Conservation (phyloP, 2,113 vertebrate species). For the Cyphomyrus discorhynchus region DNA sequence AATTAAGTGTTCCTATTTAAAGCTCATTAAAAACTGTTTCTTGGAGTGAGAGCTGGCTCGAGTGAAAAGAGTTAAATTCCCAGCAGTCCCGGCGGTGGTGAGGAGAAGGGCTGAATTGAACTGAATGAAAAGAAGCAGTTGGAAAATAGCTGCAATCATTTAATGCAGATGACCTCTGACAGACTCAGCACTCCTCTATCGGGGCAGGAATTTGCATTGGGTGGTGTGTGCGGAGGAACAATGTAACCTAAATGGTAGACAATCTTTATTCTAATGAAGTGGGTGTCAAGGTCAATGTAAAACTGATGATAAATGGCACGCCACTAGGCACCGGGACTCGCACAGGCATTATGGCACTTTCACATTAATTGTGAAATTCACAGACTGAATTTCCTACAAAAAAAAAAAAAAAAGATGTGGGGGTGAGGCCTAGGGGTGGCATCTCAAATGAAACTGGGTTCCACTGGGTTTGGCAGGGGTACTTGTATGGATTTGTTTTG, state of each 20-base stretch:
- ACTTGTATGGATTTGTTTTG: not conserved
- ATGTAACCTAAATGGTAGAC: slow-evolving; percentile 95
- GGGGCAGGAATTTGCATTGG: slow-evolving; percentile 83
- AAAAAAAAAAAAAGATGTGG: not conserved
- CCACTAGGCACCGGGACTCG: slow-evolving; percentile 73
- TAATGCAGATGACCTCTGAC: slow-evolving; percentile 86
- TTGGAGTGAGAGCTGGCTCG: slow-evolving; percentile 34
- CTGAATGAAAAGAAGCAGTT: slow-evolving; percentile 81
- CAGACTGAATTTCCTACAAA: slow-evolving; percentile 49
- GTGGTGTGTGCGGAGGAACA: slow-evolving; percentile 78
- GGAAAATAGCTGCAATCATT: slow-evolving; percentile 84
- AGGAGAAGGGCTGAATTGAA: slow-evolving; percentile 74
- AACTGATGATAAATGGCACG: slow-evolving; percentile 87
- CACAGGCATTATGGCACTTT: slow-evolving; percentile 73
- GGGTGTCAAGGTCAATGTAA: slow-evolving; percentile 95
- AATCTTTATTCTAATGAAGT: slow-evolving; percentile 99
- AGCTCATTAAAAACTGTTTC: slow-evolving; percentile 37
- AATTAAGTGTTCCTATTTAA: slow-evolving; percentile 34
- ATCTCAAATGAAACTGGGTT: slow-evolving; percentile 15
- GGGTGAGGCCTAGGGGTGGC: not conserved
- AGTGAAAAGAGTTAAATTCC: slow-evolving; percentile 76
- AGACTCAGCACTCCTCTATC: slow-evolving; percentile 74
- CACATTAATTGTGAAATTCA: slow-evolving; percentile 79
- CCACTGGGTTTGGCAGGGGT: not conserved
- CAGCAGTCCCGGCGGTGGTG: slow-evolving; percentile 69